Evolutionary conservation across 2,797 vertebrate species (phyloP).

Genomic region (Eupleurogrammus muticus): DNA sequence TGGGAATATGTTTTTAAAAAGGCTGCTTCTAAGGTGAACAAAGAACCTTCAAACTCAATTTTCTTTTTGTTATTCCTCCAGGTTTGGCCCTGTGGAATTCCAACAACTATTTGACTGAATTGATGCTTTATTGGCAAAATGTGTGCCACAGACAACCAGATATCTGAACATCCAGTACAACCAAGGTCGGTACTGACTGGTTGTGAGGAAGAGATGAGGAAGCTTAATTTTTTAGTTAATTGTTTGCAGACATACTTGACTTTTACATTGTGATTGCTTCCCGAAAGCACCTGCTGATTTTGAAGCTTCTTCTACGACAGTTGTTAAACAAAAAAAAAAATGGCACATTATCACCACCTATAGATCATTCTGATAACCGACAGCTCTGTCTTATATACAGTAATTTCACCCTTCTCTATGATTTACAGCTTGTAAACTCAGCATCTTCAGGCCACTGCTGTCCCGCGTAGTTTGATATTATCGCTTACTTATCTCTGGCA

Average conservation of each 20-base stretch:
- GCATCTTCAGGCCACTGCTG: constrained; percentile 5
- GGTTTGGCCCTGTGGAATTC: not conserved
- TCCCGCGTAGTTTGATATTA: not conserved
- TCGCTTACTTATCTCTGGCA: not conserved
- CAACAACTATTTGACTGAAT: not conserved
- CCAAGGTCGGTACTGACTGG: not conserved
- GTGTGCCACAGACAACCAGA: not conserved
- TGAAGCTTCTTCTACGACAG: not conserved
- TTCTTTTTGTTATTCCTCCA: constrained; percentile 2
- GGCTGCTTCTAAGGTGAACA: not conserved
- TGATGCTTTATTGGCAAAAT: not conserved
- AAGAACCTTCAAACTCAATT: not conserved
- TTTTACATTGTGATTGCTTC: not conserved
- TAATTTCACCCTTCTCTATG: not conserved
- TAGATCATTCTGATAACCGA: not conserved
- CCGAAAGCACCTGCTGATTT: not conserved
- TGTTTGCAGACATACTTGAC: not conserved
- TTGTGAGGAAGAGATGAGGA: not conserved
- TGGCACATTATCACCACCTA: constrained; percentile 1
- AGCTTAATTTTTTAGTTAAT: not conserved
- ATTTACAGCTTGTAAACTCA: not conserved
- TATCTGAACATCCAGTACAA: not conserved
- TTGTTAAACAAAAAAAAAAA: constrained; percentile 9
- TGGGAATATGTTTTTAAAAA: not conserved
- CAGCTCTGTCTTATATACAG: not conserved